Percentiles rank a stretch among this genome's conserved stretches.
Evolutionary conservation across 2,888 invertebrate species (phyloP).

Genomic region (Agriopis marginaria): DNA sequence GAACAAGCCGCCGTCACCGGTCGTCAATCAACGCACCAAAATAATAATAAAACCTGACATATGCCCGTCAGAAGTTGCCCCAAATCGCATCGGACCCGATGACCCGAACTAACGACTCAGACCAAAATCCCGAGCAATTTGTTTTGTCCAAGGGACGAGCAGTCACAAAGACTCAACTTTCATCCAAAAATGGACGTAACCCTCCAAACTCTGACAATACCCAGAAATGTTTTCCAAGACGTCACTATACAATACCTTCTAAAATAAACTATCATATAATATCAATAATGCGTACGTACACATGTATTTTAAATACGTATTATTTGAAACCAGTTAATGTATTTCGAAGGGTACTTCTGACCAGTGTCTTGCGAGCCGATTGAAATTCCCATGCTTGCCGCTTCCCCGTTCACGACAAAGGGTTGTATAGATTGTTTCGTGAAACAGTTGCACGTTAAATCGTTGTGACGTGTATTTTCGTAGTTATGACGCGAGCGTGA

Average conservation of each 20-base stretch:
- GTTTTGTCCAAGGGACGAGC: conserved; percentile 37
- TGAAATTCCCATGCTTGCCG: conserved; percentile 77
- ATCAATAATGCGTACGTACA: conserved; percentile 84
- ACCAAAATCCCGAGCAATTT: conserved; percentile 80
- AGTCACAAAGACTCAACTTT: conserved; percentile 49
- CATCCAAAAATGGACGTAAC: conserved; percentile 48
- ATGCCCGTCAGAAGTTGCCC: conserved; percentile 82
- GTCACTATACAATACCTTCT: conserved; percentile 67
- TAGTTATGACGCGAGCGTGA: conserved; percentile 76
- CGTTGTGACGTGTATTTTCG: conserved; percentile 75
- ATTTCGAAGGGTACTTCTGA: conserved; percentile 62
- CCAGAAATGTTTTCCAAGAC: conserved; percentile 54
- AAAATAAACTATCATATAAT: conserved; percentile 86
- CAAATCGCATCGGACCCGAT: conserved; percentile 83
- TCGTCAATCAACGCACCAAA: conserved; percentile 74
- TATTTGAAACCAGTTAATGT: conserved; percentile 82
- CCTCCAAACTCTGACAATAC: conserved; percentile 37
- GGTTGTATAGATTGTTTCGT: conserved; percentile 60
- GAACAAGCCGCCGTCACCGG: conserved; percentile 44
- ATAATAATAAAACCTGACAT: conserved; percentile 78
- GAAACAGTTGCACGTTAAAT: conserved; percentile 70
- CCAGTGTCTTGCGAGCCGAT: conserved; percentile 62
- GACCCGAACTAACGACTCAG: conserved; percentile 83
- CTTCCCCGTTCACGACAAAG: conserved; percentile 56
- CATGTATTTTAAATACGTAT: conserved; percentile 86